A percentile compares a stretch with the other conserved stretches of the same genome.
phyloP scores from a whole-genome alignment of 2,888 invertebrate genomes.

The Epirrhoe alternata region DNA sequence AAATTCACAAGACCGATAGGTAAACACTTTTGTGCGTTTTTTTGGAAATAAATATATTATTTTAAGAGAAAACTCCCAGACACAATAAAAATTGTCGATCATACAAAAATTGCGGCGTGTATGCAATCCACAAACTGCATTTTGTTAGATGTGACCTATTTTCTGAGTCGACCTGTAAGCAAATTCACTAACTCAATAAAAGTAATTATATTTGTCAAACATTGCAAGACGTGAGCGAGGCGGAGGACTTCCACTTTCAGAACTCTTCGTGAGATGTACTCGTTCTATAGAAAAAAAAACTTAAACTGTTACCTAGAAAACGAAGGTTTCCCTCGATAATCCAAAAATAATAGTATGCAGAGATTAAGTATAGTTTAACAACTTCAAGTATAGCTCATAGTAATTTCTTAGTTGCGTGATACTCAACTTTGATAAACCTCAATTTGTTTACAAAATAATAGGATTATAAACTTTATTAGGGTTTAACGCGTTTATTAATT shows the following conservation, averaged over 20 bases:
- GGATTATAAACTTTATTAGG: constrained; percentile 21
- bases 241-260: no score
- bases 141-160: neutral
- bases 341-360: neutral
- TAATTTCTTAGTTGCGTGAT: neutral
- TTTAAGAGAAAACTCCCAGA: no score
- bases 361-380: neutral
- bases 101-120: no score
- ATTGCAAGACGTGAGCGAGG: constrained; percentile 13
- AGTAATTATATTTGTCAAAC: constrained; percentile 43
- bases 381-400: neutral
- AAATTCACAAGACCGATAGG: no score
- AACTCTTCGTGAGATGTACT: no score
- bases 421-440: neutral
- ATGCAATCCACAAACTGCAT: no score
- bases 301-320: no score
- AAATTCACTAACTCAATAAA: constrained; percentile 37
- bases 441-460: constrained; percentile 9
- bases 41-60: no score
- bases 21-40: no score
- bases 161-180: neutral
- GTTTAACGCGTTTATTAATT: constrained; percentile 36
- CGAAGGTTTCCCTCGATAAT: no score
- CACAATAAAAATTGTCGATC: no score
- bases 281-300: no score